Percentiles rank a stretch among this genome's conserved stretches.
Conservation (phyloP, 2,888 invertebrate genomes). For the Caradrina clavipalpis region DNA sequence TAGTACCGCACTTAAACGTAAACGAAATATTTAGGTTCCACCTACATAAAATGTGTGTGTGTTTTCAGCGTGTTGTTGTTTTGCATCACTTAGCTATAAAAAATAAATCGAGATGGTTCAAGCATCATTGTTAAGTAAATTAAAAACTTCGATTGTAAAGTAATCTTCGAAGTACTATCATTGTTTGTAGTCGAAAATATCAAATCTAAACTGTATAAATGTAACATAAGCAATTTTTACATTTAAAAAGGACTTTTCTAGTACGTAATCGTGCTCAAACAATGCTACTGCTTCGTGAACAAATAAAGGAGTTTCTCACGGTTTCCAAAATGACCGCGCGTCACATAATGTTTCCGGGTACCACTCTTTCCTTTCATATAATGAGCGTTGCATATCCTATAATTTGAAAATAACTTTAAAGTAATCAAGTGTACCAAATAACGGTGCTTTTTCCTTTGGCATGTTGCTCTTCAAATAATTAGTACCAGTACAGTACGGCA, state of each 20-base stretch:
- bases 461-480: not conserved
- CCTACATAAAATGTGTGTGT: no score
- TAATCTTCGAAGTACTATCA: not conserved
- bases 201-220: not conserved
- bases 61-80: not conserved
- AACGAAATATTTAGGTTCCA: constrained; percentile 8
- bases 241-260: constrained; percentile 16
- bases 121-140: not conserved
- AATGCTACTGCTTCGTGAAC: constrained; percentile 13
- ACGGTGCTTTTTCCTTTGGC: not conserved
- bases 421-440: not conserved
- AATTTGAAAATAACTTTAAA: constrained; percentile 3
- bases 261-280: not conserved
- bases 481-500: not conserved
- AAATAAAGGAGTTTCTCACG: constrained; percentile 44
- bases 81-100: not conserved
- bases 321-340: constrained; percentile 28
- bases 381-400: constrained; percentile 15
- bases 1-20: constrained; percentile 3
- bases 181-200: not conserved
- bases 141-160: not conserved
- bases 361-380: constrained; percentile 30
- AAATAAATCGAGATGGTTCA: not conserved
- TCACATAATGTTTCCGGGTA: constrained; percentile 13
- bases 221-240: not conserved